Percentiles rank a stretch among this genome's conserved stretches.
Evolutionary conservation across 2,888 invertebrate species (phyloP).

Genomic region (Ophion costatus): DNA sequence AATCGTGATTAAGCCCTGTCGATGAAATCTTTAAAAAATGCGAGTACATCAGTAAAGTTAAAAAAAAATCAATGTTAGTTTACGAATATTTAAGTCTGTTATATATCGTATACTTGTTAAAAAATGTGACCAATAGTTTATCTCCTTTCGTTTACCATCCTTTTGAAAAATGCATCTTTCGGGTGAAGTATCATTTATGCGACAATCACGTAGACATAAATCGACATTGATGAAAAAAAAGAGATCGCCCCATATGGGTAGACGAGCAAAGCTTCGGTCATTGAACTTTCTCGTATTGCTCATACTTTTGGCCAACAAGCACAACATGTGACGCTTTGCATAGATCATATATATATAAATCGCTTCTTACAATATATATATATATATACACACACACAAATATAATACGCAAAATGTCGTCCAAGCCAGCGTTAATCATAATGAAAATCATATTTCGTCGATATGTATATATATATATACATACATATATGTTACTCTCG

Average conservation of each 20-base stretch:
- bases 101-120: background rate
- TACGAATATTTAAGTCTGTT: background rate
- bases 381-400: slow-evolving; percentile 9
- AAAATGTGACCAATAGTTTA: background rate
- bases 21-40: background rate
- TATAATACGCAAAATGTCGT: slow-evolving; percentile 12
- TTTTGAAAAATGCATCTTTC: background rate
- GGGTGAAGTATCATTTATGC: slow-evolving; percentile 1
- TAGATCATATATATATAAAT: slow-evolving; percentile 16
- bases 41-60: background rate
- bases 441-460: slow-evolving; percentile 30
- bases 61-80: background rate
- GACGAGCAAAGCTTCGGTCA: slow-evolving; percentile 39
- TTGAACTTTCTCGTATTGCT: slow-evolving; percentile 40
- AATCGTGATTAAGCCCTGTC: too few relatives aligned
- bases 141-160: background rate
- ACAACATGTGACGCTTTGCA: slow-evolving; percentile 43
- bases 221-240: background rate
- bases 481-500: slow-evolving; percentile 16
- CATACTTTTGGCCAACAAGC: slow-evolving; percentile 50
- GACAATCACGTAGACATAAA: slow-evolving; percentile 41
- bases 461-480: background rate
- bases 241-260: slow-evolving; percentile 20
- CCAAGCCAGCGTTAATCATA: slow-evolving; percentile 52
- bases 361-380: too few relatives aligned